Evolutionary conservation across 35 echinoderm and acorn worm genomes (phyloP).

Genomic region (Diadema setosum): DNA sequence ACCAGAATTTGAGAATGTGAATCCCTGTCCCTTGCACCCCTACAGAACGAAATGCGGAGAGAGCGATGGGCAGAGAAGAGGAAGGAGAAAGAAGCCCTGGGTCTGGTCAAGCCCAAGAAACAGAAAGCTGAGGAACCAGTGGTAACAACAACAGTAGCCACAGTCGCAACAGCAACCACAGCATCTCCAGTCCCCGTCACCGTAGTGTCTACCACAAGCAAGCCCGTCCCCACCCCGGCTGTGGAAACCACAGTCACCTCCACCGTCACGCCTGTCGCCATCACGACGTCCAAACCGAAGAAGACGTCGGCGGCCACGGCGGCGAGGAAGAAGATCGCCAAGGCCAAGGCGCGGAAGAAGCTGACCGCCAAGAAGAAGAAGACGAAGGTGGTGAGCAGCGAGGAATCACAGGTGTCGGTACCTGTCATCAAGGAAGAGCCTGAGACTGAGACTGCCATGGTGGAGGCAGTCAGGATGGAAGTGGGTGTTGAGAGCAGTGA

Average conservation of each 20-base stretch:
- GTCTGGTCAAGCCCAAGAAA: conserved; percentile 27
- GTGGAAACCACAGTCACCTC: too few species aligned
- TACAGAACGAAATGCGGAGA: neutral
- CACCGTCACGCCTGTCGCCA: neutral
- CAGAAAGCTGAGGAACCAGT: neutral
- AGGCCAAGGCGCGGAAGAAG: neutral
- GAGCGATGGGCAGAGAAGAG: neutral
- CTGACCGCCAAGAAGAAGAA: neutral
- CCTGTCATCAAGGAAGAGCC: neutral
- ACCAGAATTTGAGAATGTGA: too few species aligned
- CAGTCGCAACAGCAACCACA: neutral
- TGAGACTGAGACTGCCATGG: neutral
- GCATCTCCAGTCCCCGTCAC: neutral
- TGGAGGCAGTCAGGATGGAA: neutral
- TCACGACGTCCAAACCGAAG: neutral
- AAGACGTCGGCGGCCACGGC: conserved; percentile 6
- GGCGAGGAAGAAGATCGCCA: neutral
- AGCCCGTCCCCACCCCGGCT: too few species aligned
- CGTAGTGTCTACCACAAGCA: too few species aligned
- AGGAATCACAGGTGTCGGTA: neutral
- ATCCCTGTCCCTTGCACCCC: neutral
- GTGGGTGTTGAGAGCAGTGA: neutral
- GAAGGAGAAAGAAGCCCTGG: neutral
- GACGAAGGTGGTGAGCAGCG: neutral
- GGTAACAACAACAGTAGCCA: neutral